phyloP scores from a whole-genome alignment of 1,140 invertebrate species.

The Battus philenor region DNA sequence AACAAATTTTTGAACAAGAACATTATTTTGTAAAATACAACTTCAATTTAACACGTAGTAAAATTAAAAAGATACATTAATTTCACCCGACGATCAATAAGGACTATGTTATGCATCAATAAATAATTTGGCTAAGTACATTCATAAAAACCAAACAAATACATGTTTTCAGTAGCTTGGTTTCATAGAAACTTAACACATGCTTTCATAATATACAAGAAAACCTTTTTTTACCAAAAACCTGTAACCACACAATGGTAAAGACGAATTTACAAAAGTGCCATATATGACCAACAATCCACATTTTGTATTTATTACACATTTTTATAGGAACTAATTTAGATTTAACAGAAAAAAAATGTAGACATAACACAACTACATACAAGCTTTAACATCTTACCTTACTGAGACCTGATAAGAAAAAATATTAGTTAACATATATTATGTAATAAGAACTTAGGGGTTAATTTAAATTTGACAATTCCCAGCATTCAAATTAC shows the following conservation, averaged over 20 bases:
- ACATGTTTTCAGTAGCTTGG: too few relatives aligned
- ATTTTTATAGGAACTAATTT: slow-evolving; percentile 1
- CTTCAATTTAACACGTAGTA: too few relatives aligned
- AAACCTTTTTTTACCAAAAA: slow-evolving; percentile 2
- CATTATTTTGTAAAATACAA: too few relatives aligned
- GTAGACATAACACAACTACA: slow-evolving; percentile 28
- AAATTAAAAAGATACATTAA: too few relatives aligned
- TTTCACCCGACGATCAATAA: too few relatives aligned
- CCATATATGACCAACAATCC: neutral
- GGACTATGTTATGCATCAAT: too few relatives aligned
- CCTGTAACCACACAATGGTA: neutral
- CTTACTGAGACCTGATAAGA: slow-evolving; percentile 42
- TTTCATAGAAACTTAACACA: neutral
- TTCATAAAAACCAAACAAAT: too few relatives aligned
- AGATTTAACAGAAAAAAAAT: slow-evolving; percentile 18
- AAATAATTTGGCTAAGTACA: too few relatives aligned
- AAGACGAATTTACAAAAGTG: neutral
- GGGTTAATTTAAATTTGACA: neutral
- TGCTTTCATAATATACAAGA: neutral
- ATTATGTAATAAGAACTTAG: slow-evolving; percentile 20
- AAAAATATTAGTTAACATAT: slow-evolving; percentile 27
- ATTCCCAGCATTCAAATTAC: slow-evolving; percentile 7
- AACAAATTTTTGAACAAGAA: too few relatives aligned
- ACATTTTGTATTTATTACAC: neutral
- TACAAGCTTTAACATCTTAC: slow-evolving; percentile 40